Percentiles rank a stretch among this genome's conserved stretches.
Evolutionary conservation across 2,113 vertebrate species (phyloP).

Genomic region (Puffinus mauretanicus): DNA sequence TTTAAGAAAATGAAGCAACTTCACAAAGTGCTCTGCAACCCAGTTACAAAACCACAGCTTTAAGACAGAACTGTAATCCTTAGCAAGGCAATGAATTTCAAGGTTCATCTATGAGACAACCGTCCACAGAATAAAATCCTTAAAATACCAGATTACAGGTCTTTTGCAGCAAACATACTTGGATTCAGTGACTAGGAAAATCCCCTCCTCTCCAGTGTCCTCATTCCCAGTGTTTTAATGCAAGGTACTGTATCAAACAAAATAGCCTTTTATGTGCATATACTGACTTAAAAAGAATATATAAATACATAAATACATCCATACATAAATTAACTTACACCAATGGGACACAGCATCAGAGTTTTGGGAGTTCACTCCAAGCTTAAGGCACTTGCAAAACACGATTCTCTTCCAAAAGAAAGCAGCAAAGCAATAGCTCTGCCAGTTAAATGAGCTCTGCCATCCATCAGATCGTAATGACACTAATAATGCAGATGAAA

Average conservation of each 20-base stretch:
- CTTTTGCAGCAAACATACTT: not conserved
- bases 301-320: not conserved
- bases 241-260: not conserved
- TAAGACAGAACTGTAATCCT: not conserved
- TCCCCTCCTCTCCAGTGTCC: not conserved
- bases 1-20: not conserved
- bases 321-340: not conserved
- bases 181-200: not conserved
- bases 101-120: not conserved
- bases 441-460: not conserved
- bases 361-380: not conserved
- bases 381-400: not conserved
- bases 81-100: not conserved
- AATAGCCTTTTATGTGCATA: not conserved
- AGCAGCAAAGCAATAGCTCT: not conserved
- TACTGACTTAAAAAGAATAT: not conserved
- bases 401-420: not conserved
- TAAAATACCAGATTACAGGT: not conserved
- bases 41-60: not conserved
- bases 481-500: not conserved
- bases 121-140: not conserved
- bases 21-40: not conserved
- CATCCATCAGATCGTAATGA: not conserved
- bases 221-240: not conserved
- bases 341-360: not conserved